phyloP scores from a whole-genome alignment of 2,113 vertebrate genomes.

The Mirza zaza region DNA sequence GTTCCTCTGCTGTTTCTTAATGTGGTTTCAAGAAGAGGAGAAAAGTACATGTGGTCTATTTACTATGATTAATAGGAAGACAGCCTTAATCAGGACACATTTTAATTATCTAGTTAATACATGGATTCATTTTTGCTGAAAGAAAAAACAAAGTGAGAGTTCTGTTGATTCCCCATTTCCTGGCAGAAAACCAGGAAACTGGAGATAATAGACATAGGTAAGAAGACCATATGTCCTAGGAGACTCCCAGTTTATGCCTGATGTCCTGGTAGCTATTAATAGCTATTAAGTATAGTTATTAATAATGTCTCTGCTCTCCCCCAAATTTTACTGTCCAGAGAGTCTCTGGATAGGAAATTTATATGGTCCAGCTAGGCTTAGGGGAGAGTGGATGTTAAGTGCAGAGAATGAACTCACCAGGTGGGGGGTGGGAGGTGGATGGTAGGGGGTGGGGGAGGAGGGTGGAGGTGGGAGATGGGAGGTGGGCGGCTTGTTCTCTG shows the following conservation, averaged over 20 bases:
- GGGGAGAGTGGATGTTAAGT: not conserved
- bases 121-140: not conserved
- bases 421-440: not conserved
- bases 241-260: not conserved
- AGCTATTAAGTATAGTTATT: not conserved
- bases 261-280: not conserved
- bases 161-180: not conserved
- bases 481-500: not conserved
- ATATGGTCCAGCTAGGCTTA: not conserved
- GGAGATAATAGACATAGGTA: not conserved
- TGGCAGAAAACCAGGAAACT: not conserved
- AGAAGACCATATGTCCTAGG: not conserved
- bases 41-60: not conserved
- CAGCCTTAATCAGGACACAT: not conserved
- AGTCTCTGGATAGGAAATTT: not conserved
- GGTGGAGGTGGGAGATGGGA: not conserved
- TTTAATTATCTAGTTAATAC: not conserved
- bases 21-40: not conserved
- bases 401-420: not conserved
- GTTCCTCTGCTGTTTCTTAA: conserved; percentile 12
- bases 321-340: not conserved
- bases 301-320: not conserved
- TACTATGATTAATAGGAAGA: conserved; percentile 13
- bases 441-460: no score
- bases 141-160: conserved; percentile 19